These are phyloP conservation scores for Troglohyphantes excavatus DNA, from an alignment of 2,888 invertebrate genomes.

Conservation along the genomic window DNA sequence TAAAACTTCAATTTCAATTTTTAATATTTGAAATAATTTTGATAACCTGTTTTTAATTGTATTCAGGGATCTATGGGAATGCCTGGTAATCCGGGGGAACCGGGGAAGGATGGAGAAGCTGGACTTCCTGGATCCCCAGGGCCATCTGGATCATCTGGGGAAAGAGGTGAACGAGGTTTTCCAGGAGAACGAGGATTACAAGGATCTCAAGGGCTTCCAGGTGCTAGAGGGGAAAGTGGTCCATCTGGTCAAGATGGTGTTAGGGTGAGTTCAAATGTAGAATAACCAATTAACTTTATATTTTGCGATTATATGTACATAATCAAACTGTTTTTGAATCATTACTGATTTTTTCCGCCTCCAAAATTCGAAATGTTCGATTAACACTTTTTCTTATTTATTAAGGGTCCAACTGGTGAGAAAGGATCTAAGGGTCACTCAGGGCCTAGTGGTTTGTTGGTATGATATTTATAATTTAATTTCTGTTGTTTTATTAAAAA, in stretches of 20 bases:
- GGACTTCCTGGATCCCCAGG: slow-evolving; percentile 88
- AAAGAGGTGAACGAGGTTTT: slow-evolving; percentile 79
- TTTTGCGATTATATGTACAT: too few species aligned
- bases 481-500: not conserved
- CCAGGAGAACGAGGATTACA: slow-evolving; percentile 81
- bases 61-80: slow-evolving; percentile 89
- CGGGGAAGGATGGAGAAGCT: slow-evolving; percentile 91
- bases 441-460: slow-evolving; percentile 87
- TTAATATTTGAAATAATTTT: too few species aligned
- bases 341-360: too few species aligned
- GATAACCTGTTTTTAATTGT: too few species aligned
- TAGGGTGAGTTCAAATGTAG: slow-evolving; percentile 67
- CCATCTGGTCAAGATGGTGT: slow-evolving; percentile 81
- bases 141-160: slow-evolving; percentile 82
- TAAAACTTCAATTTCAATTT: too few species aligned
- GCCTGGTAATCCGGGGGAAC: slow-evolving; percentile 88
- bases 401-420: slow-evolving; percentile 83
- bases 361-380: too few species aligned
- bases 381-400: slow-evolving; percentile 77
- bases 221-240: slow-evolving; percentile 85
- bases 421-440: slow-evolving; percentile 88
- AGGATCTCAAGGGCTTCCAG: slow-evolving; percentile 85
- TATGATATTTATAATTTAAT: slow-evolving; percentile 80
- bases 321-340: too few species aligned
- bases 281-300: too few species aligned